Conservation (phyloP, 2,797 vertebrate species). For the Xenopus petersii region DNA sequence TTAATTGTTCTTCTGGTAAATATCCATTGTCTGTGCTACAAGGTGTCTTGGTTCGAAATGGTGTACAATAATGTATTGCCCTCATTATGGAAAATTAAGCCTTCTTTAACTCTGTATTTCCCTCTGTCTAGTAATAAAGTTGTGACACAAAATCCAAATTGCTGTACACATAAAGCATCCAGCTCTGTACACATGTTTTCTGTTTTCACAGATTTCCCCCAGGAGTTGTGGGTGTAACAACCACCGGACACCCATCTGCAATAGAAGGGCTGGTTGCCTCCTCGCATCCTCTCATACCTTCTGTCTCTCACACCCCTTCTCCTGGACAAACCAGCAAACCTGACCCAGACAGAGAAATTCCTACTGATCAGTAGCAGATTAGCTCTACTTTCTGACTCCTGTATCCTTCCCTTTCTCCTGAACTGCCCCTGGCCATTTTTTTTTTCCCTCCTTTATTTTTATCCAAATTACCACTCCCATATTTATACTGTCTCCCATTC, state of each 20-base stretch:
- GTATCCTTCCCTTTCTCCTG: neutral
- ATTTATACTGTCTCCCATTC: conserved; percentile 21
- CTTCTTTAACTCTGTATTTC: too few species aligned
- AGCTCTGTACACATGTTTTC: neutral
- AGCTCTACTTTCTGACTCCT: conserved; percentile 45
- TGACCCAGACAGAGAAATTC: conserved; percentile 92
- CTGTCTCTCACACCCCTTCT: conserved; percentile 85
- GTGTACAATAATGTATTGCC: too few species aligned
- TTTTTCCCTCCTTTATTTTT: conserved; percentile 1
- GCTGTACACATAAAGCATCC: too few species aligned
- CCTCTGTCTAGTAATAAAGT: too few species aligned
- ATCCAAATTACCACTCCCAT: conserved; percentile 33
- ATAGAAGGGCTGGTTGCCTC: conserved; percentile 85
- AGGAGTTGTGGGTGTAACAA: conserved; percentile 81
- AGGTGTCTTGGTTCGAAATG: too few species aligned
- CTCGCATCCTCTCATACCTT: conserved; percentile 68
- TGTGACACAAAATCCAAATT: too few species aligned
- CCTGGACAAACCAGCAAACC: conserved; percentile 86
- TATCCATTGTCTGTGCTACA: too few species aligned
- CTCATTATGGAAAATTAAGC: too few species aligned
- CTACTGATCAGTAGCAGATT: conserved; percentile 87
- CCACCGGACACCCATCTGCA: conserved; percentile 78
- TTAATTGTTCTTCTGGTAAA: too few species aligned
- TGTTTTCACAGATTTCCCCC: conserved; percentile 78
- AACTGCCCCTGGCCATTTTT: conserved; percentile 8